Evolutionary conservation across 1,140 invertebrate genomes (phyloP).

Genomic region (Lamellibrachia luymesi): DNA sequence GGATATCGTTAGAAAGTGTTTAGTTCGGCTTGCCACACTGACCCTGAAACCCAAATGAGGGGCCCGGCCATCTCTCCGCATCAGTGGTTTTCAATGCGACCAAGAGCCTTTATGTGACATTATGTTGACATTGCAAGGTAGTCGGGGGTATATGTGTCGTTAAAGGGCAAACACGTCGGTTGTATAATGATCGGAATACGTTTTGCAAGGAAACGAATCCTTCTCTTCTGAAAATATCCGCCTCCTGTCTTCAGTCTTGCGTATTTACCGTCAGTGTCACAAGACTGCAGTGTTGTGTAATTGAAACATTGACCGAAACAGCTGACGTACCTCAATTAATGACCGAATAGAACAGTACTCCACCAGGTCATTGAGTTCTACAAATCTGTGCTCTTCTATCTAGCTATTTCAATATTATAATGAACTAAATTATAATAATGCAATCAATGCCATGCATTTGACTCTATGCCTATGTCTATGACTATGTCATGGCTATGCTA

Average conservation of each 20-base stretch:
- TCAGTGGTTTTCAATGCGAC: conserved; percentile 20
- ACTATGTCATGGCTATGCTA: no score
- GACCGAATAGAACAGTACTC: not conserved
- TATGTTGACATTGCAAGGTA: conserved; percentile 21
- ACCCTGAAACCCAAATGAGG: conserved; percentile 10
- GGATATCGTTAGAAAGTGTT: conserved; percentile 25
- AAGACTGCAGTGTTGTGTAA: not conserved
- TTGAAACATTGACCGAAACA: not conserved
- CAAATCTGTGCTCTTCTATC: not conserved
- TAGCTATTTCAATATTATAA: not conserved
- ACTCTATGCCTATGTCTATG: no score
- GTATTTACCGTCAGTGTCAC: not conserved
- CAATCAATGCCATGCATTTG: not conserved
- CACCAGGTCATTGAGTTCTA: not conserved
- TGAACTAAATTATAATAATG: not conserved
- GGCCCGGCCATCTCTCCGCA: conserved; percentile 18
- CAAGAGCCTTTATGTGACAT: conserved; percentile 12
- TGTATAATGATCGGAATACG: not conserved
- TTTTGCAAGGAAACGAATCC: not conserved
- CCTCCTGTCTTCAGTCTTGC: not conserved
- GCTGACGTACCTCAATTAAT: not conserved
- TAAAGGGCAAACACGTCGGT: not conserved
- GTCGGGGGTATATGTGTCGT: not conserved
- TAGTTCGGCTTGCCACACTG: conserved; percentile 14
- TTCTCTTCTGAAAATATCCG: conserved; percentile 11